phyloP scores from a whole-genome alignment of 2,888 invertebrate genomes.

The Scaptomyza parva region DNA sequence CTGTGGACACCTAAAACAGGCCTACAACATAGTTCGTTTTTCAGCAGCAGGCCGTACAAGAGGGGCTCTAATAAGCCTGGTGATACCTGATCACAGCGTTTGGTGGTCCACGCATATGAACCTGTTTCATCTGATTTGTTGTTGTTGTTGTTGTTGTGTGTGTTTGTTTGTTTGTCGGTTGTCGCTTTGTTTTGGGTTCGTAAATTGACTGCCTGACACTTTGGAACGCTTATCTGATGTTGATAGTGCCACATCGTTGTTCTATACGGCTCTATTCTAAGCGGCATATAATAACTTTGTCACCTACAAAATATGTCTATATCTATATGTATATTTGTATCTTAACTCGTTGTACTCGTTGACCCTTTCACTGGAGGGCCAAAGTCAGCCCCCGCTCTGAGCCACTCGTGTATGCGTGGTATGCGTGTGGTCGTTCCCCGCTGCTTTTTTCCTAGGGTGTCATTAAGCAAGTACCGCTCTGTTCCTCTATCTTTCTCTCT shows the following conservation, averaged over 20 bases:
- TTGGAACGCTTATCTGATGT: constrained; percentile 73
- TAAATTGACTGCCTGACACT: constrained; percentile 79
- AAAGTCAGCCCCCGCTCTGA: constrained; percentile 59
- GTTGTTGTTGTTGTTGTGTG: too few species aligned
- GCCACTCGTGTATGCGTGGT: constrained; percentile 35
- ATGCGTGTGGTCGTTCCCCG: constrained; percentile 67
- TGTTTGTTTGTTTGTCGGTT: constrained; percentile 34
- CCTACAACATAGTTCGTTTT: constrained; percentile 17
- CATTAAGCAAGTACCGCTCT: constrained; percentile 67
- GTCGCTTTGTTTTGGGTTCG: constrained; percentile 78
- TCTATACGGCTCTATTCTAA: constrained; percentile 20
- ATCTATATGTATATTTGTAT: constrained; percentile 20
- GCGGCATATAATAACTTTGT: constrained; percentile 80
- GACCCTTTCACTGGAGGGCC: constrained; percentile 60
- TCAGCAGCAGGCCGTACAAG: constrained; percentile 69
- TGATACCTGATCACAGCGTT: constrained; percentile 52
- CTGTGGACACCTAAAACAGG: constrained; percentile 3
- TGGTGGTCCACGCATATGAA: constrained; percentile 68
- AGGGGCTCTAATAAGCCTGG: constrained; percentile 31
- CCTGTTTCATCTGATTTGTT: constrained; percentile 57
- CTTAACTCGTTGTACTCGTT: not conserved
- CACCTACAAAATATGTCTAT: constrained; percentile 81
- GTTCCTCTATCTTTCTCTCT: not conserved
- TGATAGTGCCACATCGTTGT: constrained; percentile 73
- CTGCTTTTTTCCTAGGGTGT: constrained; percentile 57